Evolutionary conservation across 2,797 vertebrate genomes (phyloP), one percentile per base, ranked within the genome.

Genomic region (Hydrolagus colliei): DNA sequence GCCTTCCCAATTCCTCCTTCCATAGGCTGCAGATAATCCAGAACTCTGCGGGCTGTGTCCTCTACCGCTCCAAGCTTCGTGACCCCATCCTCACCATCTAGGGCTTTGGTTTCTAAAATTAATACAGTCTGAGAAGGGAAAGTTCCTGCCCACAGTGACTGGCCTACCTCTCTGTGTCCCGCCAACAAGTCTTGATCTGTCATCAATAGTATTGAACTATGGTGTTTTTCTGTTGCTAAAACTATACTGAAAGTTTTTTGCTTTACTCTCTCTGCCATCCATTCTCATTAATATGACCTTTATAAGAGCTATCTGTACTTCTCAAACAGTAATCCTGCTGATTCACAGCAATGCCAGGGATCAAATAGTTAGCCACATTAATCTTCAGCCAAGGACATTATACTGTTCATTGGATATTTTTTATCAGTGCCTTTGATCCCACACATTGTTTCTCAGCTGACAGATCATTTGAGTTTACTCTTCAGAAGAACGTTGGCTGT

Each of bases 361-460:
- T 67, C 78, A 68, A 63, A 32, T 71, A 82, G 16, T 82, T 82
- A 67, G 32, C 41, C 79, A 82, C n/a, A 68, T 35, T 82, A 68
- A 82, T 41, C 62, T 65, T 80, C 18, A 80, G 14, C 27, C 78
- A 80, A 80, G 22, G 78, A 35, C 13, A 32, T 80, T 80, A 80
- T 80, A 35, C 68, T 68, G 65, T 68, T 41, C 65, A 35, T 67
- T 65, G 68, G 14, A 68, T 68, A 61, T 79, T 35, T 82, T 68
- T 68, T 82, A 82, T 82, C 79, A 82, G 27, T 22, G 11, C 18
- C 20, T 82, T 82, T 68, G 63, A 82, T 82, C 14, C 63, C 63
- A 41, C 27, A 32, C 79, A 68, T 82, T 82, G 79, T 14, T 68
- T 82, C 41, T 35, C 7, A 41, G 32, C 32, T 82, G 65, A 82